Evolutionary conservation across 2,113 vertebrate genomes (phyloP).

Genomic region (Rhinichthys klamathensis): DNA sequence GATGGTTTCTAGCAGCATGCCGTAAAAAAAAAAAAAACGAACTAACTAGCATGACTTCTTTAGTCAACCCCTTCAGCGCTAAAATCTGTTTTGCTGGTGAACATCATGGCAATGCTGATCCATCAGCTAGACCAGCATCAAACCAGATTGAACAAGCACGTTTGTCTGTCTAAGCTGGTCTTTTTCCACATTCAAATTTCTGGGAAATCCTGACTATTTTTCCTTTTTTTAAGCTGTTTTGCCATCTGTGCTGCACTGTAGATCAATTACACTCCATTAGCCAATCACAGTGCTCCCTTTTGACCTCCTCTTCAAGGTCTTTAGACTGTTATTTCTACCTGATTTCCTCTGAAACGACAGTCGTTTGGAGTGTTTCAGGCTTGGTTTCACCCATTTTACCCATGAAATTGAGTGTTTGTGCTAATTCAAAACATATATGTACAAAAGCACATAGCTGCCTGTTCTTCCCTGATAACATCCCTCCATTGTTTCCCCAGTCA

Average conservation of each 20-base stretch:
- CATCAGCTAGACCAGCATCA: not conserved
- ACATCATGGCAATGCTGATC: not conserved
- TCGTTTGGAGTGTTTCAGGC: conserved; percentile 53
- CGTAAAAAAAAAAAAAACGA: not conserved
- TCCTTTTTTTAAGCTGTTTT: not conserved
- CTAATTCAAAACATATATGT: not conserved
- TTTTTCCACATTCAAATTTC: not conserved
- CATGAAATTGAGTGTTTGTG: conserved; percentile 51
- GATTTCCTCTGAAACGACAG: conserved; percentile 63
- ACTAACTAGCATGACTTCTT: not conserved
- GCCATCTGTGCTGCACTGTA: conserved; percentile 51
- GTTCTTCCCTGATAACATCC: conserved; percentile 5
- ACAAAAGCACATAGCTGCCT: not conserved
- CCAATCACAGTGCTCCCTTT: conserved; percentile 39
- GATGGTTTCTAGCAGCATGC: not conserved
- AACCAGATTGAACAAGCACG: not conserved
- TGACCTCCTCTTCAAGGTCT: conserved; percentile 60
- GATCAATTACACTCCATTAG: conserved; percentile 65
- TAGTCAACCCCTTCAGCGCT: not conserved
- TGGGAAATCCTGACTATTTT: not conserved
- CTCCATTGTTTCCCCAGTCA: conserved; percentile 27
- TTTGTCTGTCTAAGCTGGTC: not conserved
- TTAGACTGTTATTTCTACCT: conserved; percentile 54
- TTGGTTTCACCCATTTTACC: conserved; percentile 61
- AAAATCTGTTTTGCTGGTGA: not conserved